Conservation (phyloP, 2,113 vertebrate genomes). For the Lichenostomus cassidix region DNA sequence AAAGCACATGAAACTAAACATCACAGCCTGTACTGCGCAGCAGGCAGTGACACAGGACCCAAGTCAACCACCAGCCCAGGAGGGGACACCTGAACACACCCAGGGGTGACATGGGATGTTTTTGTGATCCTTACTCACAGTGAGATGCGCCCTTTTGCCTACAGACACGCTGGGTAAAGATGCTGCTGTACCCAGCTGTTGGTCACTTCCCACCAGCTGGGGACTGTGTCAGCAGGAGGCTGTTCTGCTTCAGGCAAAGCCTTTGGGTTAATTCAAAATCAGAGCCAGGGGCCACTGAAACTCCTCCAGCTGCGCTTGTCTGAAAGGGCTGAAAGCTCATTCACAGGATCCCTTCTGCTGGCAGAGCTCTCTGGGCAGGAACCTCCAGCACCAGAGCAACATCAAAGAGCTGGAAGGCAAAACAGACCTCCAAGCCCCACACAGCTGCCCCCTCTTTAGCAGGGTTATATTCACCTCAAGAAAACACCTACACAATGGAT, state of each 20-base stretch:
- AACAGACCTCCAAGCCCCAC: neutral
- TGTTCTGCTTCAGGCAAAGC: neutral
- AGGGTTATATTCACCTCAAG: neutral
- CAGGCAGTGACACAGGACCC: neutral
- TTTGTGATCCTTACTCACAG: rapidly evolving
- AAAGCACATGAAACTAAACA: neutral
- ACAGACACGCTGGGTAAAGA: rapidly evolving
- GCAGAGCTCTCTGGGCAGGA: neutral
- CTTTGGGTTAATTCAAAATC: neutral
- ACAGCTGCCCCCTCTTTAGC: neutral
- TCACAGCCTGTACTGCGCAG: neutral
- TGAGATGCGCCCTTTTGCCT: neutral
- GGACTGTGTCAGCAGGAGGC: neutral
- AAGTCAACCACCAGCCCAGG: neutral
- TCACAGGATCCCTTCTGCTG: neutral
- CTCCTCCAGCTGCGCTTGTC: neutral
- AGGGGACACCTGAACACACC: neutral
- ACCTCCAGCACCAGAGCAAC: neutral
- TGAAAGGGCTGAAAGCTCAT: neutral
- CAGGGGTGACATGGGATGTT: neutral
- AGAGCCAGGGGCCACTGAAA: neutral
- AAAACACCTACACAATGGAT: neutral
- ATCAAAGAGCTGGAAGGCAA: neutral
- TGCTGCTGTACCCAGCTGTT: neutral
- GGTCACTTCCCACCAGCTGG: neutral